phyloP scores from a whole-genome alignment of 2,888 invertebrate genomes.

The Abrostola triplasia region DNA sequence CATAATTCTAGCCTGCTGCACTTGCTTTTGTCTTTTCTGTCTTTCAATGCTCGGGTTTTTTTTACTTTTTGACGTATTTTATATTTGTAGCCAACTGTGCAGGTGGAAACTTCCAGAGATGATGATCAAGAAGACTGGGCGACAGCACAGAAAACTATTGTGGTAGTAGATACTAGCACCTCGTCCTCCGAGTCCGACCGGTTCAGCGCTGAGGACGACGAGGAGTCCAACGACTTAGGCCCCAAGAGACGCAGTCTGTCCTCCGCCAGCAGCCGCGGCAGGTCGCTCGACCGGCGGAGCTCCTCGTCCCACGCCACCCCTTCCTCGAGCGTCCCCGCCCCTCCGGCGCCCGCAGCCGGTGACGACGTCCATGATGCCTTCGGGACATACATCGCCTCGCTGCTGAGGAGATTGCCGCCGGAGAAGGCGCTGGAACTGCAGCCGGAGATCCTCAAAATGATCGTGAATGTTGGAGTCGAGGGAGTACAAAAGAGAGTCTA shows the following conservation, averaged over 20 bases:
- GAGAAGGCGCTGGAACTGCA: slow-evolving; percentile 63
- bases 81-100: too few relatives aligned
- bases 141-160: slow-evolving; percentile 8
- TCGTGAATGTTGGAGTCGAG: slow-evolving; percentile 36
- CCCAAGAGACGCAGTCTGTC: slow-evolving; percentile 26
- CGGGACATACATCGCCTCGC: slow-evolving; percentile 67
- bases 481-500: too few relatives aligned
- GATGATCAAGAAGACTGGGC: slow-evolving; percentile 9
- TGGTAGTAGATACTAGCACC: too few relatives aligned
- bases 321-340: not conserved
- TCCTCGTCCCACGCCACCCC: slow-evolving; percentile 9
- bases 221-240: slow-evolving; percentile 25
- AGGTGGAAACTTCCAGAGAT: too few relatives aligned
- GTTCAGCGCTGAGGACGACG: slow-evolving; percentile 31
- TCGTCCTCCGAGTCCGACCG: slow-evolving; percentile 22
- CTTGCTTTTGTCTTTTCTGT: too few relatives aligned
- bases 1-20: too few relatives aligned
- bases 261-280: slow-evolving; percentile 7
- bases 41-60: too few relatives aligned
- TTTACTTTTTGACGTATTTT: too few relatives aligned
- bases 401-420: slow-evolving; percentile 62
- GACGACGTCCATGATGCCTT: slow-evolving; percentile 63
- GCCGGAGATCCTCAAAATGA: slow-evolving; percentile 58
- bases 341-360: slow-evolving; percentile 23
- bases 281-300: slow-evolving; percentile 9